Evolutionary conservation across 2,113 vertebrate species (phyloP).

Genomic region (Alces alces): DNA sequence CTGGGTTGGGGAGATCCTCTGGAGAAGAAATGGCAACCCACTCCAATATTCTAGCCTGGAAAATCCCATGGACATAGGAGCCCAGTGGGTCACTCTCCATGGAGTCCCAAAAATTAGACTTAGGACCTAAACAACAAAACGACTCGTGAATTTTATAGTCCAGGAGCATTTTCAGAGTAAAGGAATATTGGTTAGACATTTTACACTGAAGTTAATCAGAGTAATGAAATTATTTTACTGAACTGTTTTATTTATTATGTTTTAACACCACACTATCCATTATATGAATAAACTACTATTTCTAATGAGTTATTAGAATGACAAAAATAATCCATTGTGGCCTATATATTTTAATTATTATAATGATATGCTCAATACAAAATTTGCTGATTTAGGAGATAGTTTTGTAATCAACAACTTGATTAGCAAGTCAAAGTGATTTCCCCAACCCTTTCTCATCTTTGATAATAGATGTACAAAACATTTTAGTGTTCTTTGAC

Average conservation of each 20-base stretch:
- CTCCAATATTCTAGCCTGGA: background rate
- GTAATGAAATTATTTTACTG: background rate
- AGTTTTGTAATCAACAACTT: background rate
- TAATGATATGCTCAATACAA: background rate
- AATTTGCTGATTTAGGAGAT: background rate
- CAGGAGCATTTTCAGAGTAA: background rate
- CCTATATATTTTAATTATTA: slow-evolving; percentile 15
- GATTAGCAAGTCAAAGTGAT: background rate
- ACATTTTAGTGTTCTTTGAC: background rate
- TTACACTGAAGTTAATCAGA: background rate
- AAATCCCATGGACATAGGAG: background rate
- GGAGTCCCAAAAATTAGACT: background rate
- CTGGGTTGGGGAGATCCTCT: background rate
- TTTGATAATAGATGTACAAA: background rate
- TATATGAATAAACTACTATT: slow-evolving; percentile 12
- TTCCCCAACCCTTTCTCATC: background rate
- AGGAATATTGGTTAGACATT: background rate
- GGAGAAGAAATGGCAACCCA: background rate
- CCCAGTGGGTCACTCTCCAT: background rate
- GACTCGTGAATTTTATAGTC: background rate
- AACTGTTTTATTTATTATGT: background rate
- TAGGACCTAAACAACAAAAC: background rate
- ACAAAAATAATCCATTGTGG: background rate
- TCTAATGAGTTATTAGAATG: slow-evolving; percentile 1
- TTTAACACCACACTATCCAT: background rate